Evolutionary conservation across 2,797 vertebrate genomes (phyloP).

Genomic region (Lepilemur septentrionalis): DNA sequence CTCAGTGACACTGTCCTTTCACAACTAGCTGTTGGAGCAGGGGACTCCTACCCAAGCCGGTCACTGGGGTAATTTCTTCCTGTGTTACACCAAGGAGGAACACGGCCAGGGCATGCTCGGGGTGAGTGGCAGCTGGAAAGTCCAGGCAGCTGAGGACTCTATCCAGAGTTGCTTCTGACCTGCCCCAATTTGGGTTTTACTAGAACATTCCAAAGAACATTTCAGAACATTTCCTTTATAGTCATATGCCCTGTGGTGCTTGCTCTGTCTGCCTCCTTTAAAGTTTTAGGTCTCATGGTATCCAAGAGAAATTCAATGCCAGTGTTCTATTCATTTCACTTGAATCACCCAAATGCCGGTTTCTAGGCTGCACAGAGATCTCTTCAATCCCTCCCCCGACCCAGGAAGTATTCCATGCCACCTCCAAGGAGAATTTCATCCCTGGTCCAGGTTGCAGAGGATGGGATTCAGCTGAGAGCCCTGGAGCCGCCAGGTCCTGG

Average conservation of each 20-base stretch:
- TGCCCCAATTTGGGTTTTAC: not conserved
- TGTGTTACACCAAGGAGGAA: not conserved
- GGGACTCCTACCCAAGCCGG: not conserved
- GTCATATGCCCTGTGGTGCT: not conserved
- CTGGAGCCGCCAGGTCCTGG: not conserved
- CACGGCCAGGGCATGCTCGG: not conserved
- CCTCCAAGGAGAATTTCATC: not conserved
- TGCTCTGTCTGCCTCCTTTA: not conserved
- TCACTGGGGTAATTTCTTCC: not conserved
- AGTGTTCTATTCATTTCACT: not conserved
- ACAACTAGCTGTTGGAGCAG: not conserved
- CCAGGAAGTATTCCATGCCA: not conserved
- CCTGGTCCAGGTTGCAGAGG: not conserved
- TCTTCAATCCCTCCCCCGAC: not conserved
- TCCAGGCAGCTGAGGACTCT: not conserved
- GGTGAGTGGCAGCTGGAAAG: not conserved
- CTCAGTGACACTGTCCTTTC: not conserved
- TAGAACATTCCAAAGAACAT: not conserved
- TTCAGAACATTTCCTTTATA: not conserved
- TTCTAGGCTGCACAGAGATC: not conserved
- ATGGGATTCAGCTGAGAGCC: not conserved
- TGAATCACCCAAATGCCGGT: not conserved
- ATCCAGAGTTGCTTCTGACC: not conserved
- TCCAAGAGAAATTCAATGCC: conserved; percentile 1
- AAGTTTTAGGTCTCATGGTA: not conserved